phyloP scores from a whole-genome alignment of 2,113 vertebrate species.

The Psittacula cyanocephala region DNA sequence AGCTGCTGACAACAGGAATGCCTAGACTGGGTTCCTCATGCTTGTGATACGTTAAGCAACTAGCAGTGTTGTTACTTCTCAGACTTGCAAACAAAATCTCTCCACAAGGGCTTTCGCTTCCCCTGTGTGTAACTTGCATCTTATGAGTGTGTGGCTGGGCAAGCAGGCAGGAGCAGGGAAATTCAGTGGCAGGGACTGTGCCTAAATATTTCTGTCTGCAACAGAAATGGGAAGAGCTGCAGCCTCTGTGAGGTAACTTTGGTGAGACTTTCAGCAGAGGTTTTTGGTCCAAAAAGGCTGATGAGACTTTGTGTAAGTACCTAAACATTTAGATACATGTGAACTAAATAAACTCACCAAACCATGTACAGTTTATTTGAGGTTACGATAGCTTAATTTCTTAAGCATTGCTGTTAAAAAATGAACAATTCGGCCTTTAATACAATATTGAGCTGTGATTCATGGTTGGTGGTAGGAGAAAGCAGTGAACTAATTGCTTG shows the following conservation, averaged over 20 bases:
- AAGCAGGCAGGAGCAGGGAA: not conserved
- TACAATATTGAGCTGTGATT: constrained; percentile 21
- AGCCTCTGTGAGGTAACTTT: not conserved
- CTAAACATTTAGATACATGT: constrained; percentile 28
- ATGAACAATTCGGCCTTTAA: not conserved
- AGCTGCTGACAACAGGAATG: not conserved
- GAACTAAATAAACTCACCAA: not conserved
- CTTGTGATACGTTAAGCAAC: not conserved
- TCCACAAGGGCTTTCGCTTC: not conserved
- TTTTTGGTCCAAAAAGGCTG: not conserved
- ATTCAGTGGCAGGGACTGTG: not conserved
- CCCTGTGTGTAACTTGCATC: not conserved
- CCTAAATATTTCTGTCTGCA: not conserved
- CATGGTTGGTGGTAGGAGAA: constrained; percentile 25
- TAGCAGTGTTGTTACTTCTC: not conserved
- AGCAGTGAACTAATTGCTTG: constrained; percentile 54
- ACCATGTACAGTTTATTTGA: constrained; percentile 25
- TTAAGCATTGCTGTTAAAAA: not conserved
- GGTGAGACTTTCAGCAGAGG: not conserved
- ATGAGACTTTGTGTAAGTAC: constrained; percentile 30
- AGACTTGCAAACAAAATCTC: not conserved
- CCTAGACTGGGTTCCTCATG: accelerated
- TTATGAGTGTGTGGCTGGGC: accelerated
- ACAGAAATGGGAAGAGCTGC: not conserved
- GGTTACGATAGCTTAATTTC: constrained; percentile 53